phyloP scores from a whole-genome alignment of 2,888 invertebrate genomes.

The Tanypteryx hageni region DNA sequence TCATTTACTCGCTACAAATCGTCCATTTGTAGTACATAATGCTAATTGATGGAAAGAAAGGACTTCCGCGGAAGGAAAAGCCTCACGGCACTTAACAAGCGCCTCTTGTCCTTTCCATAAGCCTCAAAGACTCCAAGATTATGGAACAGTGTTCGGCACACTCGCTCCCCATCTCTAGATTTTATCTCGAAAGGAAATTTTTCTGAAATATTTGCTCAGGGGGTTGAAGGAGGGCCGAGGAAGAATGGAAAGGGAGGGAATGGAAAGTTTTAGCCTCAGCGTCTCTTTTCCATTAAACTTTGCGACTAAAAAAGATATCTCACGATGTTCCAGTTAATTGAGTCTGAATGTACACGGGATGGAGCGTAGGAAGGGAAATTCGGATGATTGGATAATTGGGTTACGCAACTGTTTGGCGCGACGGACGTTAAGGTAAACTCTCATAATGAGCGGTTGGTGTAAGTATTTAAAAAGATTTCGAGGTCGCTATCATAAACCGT shows the following conservation, averaged over 20 bases:
- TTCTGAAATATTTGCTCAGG: not conserved
- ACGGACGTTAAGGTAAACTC: not conserved
- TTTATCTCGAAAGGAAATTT: constrained; percentile 25
- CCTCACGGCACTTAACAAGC: not conserved
- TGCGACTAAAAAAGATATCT: constrained; percentile 1
- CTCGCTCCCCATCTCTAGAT: not conserved
- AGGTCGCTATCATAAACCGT: not conserved
- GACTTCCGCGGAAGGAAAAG: not conserved
- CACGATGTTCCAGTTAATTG: not conserved
- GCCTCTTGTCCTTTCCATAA: constrained; percentile 25
- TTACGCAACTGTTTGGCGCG: not conserved
- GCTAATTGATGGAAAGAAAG: not conserved
- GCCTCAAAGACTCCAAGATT: constrained; percentile 20
- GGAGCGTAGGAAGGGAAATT: not conserved
- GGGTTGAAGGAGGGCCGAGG: not conserved
- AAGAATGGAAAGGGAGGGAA: not conserved
- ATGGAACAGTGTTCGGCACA: not conserved
- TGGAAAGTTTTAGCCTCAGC: not conserved
- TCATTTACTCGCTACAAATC: not conserved
- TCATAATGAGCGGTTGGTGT: not conserved
- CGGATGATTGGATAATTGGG: constrained; percentile 9
- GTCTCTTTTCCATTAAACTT: not conserved
- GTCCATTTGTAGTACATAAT: not conserved
- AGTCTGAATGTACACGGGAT: not conserved
- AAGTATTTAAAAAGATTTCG: not conserved